A percentile compares a stretch with the other conserved stretches of the same genome.
Conservation (phyloP, 1,140 invertebrate species). For the Pomacea maculata region DNA sequence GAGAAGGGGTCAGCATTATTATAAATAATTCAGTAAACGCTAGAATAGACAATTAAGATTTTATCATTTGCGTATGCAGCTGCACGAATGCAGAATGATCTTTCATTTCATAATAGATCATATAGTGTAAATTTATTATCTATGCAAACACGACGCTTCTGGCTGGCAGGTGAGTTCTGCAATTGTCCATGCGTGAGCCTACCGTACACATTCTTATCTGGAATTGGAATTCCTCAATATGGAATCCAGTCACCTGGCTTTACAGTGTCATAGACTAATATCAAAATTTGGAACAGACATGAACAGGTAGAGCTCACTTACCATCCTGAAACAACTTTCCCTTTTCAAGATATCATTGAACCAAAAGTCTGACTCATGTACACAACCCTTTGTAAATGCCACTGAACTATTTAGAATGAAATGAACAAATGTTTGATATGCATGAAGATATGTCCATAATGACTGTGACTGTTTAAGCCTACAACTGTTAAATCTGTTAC, state of each 20-base stretch:
- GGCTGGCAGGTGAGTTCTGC: neutral
- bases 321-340: neutral
- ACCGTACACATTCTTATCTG: too few species aligned
- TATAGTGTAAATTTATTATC: neutral
- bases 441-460: neutral
- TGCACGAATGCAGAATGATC: too few species aligned
- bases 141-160: neutral
- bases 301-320: neutral
- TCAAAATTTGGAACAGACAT: neutral
- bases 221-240: too few species aligned
- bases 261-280: neutral
- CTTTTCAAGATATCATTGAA: neutral
- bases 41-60: too few species aligned
- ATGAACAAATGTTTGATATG: neutral
- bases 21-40: too few species aligned
- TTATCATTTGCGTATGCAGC: too few species aligned
- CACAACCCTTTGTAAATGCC: neutral
- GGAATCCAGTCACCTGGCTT: neutral
- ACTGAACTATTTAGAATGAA: neutral
- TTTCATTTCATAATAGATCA: too few species aligned
- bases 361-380: neutral
- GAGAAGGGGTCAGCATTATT: too few species aligned
- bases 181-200: neutral
- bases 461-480: neutral
- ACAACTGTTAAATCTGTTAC: constrained; percentile 46